phyloP scores from a whole-genome alignment of 2,797 vertebrate genomes.

The Malacoraja senta region DNA sequence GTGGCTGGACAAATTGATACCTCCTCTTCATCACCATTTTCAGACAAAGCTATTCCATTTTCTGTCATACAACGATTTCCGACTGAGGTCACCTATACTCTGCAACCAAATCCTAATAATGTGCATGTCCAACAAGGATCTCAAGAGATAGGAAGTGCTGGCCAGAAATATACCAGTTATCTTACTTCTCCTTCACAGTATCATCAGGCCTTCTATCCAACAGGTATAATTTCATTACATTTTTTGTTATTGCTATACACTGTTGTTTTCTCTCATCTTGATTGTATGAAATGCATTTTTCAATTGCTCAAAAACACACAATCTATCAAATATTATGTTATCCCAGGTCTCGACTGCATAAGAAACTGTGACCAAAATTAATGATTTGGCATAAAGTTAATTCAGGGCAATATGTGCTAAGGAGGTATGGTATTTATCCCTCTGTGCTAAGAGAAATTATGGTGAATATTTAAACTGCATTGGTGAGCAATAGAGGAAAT shows the following conservation, averaged over 20 bases:
- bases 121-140: conserved; percentile 54
- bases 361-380: not conserved
- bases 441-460: not conserved
- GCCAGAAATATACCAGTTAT: conserved; percentile 51
- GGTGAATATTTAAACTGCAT: not conserved
- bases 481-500: not conserved
- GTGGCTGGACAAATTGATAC: conserved; percentile 49
- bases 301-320: not conserved
- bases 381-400: not conserved
- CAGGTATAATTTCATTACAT: conserved; percentile 54
- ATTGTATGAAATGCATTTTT: not conserved
- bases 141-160: conserved; percentile 45
- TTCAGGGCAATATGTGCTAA: not conserved
- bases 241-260: not conserved
- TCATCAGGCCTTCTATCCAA: conserved; percentile 54
- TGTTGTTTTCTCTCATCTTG: not conserved
- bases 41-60: conserved; percentile 52
- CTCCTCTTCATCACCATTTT: conserved; percentile 48
- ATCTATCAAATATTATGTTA: not conserved
- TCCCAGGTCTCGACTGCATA: not conserved
- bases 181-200: conserved; percentile 49
- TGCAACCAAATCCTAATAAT: conserved; percentile 49
- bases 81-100: conserved; percentile 49
- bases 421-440: not conserved
- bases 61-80: conserved; percentile 51